A percentile compares a stretch with the other conserved stretches of the same genome.
These are phyloP conservation scores for Brachionus asplanchnoidis DNA, from an alignment of 1,140 invertebrate genomes.

Conservation along the genomic window DNA sequence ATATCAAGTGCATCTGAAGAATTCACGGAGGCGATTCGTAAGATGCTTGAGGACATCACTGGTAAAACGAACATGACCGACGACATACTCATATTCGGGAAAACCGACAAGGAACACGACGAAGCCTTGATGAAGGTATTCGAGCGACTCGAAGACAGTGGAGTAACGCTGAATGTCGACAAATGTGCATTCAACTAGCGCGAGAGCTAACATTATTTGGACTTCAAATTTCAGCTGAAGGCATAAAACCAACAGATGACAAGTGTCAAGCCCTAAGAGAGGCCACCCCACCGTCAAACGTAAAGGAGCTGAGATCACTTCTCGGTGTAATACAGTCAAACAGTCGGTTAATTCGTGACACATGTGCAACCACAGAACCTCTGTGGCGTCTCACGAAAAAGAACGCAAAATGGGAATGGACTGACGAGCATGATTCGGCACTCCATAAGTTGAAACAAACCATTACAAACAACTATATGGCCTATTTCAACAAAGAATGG, in stretches of 20 bases:
- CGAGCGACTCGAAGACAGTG: constrained; percentile 27
- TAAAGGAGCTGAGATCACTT: constrained; percentile 41
- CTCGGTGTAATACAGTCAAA: not conserved
- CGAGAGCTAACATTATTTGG: too few species aligned
- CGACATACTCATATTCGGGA: too few species aligned
- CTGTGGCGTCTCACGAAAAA: constrained; percentile 47
- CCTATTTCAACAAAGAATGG: constrained; percentile 1
- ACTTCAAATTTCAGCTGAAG: too few species aligned
- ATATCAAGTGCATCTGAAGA: too few species aligned
- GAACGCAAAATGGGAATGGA: constrained; percentile 45
- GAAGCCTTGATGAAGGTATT: too few species aligned
- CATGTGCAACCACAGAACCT: not conserved
- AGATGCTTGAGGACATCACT: too few species aligned
- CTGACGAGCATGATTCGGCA: constrained; percentile 34
- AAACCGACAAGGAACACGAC: too few species aligned
- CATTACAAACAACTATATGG: not conserved
- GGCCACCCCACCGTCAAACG: constrained; percentile 40
- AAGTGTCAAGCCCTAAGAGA: constrained; percentile 41
- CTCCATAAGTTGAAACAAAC: not conserved
- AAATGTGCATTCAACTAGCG: too few species aligned
- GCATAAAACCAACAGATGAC: too few species aligned
- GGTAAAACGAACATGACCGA: too few species aligned
- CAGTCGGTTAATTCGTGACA: not conserved
- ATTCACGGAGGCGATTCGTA: too few species aligned
- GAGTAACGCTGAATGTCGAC: too few species aligned